phyloP scores from a whole-genome alignment of 2,797 vertebrate genomes.

The Pelobates cultripes region DNA sequence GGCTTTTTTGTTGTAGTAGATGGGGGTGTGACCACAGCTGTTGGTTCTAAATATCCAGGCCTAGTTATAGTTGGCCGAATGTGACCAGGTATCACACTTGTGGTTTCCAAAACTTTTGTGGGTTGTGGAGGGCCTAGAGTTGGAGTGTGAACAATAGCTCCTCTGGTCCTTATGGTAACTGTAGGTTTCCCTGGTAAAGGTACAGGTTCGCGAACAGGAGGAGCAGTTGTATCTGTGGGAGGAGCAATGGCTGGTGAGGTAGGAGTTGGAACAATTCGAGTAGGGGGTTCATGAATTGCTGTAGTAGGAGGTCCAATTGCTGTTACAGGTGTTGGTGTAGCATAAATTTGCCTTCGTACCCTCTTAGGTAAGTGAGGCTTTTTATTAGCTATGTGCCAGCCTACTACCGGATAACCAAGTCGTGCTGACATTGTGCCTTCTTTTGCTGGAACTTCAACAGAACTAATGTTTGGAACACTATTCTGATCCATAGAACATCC shows the following conservation, averaged over 20 bases:
- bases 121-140: slow-evolving; percentile 88
- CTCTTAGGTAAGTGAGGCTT: slow-evolving; percentile 90
- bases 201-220: slow-evolving; percentile 88
- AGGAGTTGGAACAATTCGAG: slow-evolving; percentile 89
- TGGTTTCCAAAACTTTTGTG: slow-evolving; percentile 85
- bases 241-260: slow-evolving; percentile 91
- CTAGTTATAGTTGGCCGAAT: slow-evolving; percentile 85
- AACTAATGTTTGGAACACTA: slow-evolving; percentile 87
- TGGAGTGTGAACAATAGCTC: slow-evolving; percentile 90
- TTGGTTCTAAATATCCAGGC: slow-evolving; percentile 84
- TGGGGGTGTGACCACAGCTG: slow-evolving; percentile 84
- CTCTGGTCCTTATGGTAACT: slow-evolving; percentile 85
- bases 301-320: slow-evolving; percentile 88
- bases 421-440: slow-evolving; percentile 92
- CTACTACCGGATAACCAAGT: slow-evolving; percentile 94
- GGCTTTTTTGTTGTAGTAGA: slow-evolving; percentile 82
- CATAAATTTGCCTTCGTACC: slow-evolving; percentile 87
- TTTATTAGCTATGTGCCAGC: slow-evolving; percentile 98
- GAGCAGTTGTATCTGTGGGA: slow-evolving; percentile 85
- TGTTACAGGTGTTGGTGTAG: slow-evolving; percentile 83
- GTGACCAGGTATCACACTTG: slow-evolving; percentile 80
- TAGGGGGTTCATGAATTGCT: slow-evolving; percentile 83
- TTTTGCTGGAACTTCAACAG: slow-evolving; percentile 89
- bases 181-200: slow-evolving; percentile 89
- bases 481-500: slow-evolving; percentile 92